Percentiles rank a stretch among this genome's conserved stretches.
Evolutionary conservation across 2,888 invertebrate genomes (phyloP).

Genomic region (Lomographa bimaculata): DNA sequence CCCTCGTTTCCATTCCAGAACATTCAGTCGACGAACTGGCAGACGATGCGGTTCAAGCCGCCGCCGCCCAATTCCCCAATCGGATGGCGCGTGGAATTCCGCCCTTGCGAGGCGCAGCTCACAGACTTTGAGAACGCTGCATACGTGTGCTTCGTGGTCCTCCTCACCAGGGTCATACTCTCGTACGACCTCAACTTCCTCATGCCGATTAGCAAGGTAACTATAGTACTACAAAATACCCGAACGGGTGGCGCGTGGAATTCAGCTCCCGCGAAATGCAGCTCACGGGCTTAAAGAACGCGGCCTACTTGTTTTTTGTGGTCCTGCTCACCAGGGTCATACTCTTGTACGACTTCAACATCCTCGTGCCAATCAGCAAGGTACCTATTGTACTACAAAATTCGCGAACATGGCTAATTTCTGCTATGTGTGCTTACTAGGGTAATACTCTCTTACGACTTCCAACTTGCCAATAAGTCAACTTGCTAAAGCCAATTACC

Average conservation of each 20-base stretch:
- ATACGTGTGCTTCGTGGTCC: constrained; percentile 97
- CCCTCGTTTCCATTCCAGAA: too few species aligned
- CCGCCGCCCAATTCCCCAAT: constrained; percentile 98
- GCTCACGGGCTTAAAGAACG: constrained; percentile 99
- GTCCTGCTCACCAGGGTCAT: constrained; percentile 98
- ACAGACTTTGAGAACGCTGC: constrained; percentile 99
- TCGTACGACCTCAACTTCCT: constrained; percentile 98
- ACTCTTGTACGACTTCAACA: constrained; percentile 96
- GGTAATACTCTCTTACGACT: constrained; percentile 97
- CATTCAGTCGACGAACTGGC: constrained; percentile 99
- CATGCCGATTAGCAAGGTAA: constrained; percentile 97
- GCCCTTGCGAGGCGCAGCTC: constrained; percentile 98
- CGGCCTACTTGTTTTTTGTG: constrained; percentile 98
- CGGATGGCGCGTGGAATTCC: constrained; percentile 99
- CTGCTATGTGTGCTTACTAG: constrained; percentile 98
- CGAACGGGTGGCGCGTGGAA: constrained; percentile 99
- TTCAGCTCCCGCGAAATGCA: constrained; percentile 99
- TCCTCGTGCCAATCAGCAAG: constrained; percentile 98
- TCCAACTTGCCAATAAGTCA: too few species aligned
- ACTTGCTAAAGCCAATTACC: constrained; percentile 98
- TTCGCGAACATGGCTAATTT: constrained; percentile 99
- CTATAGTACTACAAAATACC: constrained; percentile 86
- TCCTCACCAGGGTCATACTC: constrained; percentile 97
- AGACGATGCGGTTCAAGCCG: constrained; percentile 99
- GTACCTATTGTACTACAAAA: constrained; percentile 84